Evolutionary conservation across 2,888 invertebrate genomes (phyloP), one percentile per base, ranked within the genome.

Genomic region (Macaria liturata): DNA sequence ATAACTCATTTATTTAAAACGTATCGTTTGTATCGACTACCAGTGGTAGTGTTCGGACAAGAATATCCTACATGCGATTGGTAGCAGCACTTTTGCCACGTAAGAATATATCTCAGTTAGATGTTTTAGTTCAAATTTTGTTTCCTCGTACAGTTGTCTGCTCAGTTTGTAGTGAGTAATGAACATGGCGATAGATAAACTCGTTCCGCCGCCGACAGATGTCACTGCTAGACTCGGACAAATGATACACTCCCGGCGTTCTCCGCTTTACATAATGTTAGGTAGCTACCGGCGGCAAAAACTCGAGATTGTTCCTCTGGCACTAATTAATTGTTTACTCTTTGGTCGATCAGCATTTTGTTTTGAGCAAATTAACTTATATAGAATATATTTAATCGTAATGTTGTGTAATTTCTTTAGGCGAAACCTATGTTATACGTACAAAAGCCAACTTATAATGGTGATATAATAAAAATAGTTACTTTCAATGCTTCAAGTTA

Each of bases 161-260:
- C 20, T 20, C 20, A 20, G 20, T 20, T 20, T 20, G 20, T 20
- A 20, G 62, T 81, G 81, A 84, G 77, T 86, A 86, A 84, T 80
- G 86, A 84, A 75, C 69, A 66, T 65, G 69, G 72, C 70, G 62
- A 71, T 9, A 78, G 84, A 86, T 86, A 84, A 84, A 85, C 84
- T 81, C 75, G 86, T 86, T 84, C 68, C 64, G 39, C 49, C 65
- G 76, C 65, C 78, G 84, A 86, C 86, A 84, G 83, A 86, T 81
- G 86, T 86, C 86, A 84, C 75, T 66, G 70, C 59, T 68, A 68
- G 75, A 78, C 76, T 74, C 57, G 71, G 81, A 87, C 86, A 86
- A 87, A 87, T 86, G 85, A 83, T 84, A 83, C 75, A 55, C 51
- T 54, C 4, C 39, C 46, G 50, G 40, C 46, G n/a, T 42, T 42